Evolutionary conservation across 2,888 invertebrate genomes (phyloP), one percentile per base, ranked within the genome.

Genomic region (Formica aserva): DNA sequence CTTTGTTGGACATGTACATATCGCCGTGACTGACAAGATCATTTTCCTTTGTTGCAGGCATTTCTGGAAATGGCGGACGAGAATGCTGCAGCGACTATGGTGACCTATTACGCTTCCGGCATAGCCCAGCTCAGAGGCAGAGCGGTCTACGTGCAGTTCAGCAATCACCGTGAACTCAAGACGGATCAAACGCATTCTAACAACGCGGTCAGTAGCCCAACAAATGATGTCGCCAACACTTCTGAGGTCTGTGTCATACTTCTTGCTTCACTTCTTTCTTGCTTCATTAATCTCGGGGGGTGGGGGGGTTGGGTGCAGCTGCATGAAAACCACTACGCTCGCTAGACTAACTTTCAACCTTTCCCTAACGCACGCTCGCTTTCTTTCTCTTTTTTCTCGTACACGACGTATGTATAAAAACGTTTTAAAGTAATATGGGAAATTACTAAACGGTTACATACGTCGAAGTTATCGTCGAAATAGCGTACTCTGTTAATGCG

Each of bases 31-130:
- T 80, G 45, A 81, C 41, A n/a, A 32, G 15, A 41, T 66, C 18
- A 18, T 60, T 15, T 82, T 75, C 65, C 85, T 86, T 55, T 86
- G 85, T 94, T 93, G 3, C 96, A 98, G 98, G 99, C 99, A 90
- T 99, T 99, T 96, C 96, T 99, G 93, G 99, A 99, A 96, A 99
- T 99, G 98, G 98, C 98, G 91, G 99, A 99, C 95, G 99, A 99
- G 95, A 96, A 97, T 87, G 97, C 98, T 48, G 99, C 99, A 85
- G 97, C 98, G 91, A 97, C 98, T 85, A 99, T 99, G 98, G 99
- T 99, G 91, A 97, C 97, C 92, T 99, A 99, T 95, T 99, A 98
- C 95, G 97, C 97, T 90, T 97, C 98, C 86, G 98, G 97, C 95
- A 98, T 98, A 92, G 98, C 99, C 66, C 98, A 98, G 95, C 96